Conservation (phyloP, 30 jellyfish, hydroid and myxozoan species). For the Pelagia noctiluca region DNA sequence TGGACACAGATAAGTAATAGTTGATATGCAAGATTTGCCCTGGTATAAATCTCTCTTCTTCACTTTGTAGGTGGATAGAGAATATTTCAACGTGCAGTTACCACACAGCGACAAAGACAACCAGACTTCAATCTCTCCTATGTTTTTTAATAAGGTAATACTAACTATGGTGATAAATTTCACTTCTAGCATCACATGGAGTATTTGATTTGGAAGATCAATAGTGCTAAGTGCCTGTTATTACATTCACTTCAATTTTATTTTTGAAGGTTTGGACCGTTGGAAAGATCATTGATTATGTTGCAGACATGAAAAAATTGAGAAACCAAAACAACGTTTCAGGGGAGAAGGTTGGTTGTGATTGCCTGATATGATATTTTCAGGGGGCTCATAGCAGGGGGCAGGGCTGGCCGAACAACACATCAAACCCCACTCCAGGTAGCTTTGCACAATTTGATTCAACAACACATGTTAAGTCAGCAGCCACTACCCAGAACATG, state of each 20-base stretch:
- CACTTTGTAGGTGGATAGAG: constrained; percentile 50
- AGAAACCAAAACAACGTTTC: constrained; percentile 45
- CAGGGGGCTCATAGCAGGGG: too few species aligned
- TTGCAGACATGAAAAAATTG: constrained; percentile 34
- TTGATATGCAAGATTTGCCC: too few species aligned
- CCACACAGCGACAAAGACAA: neutral
- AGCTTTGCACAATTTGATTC: too few species aligned
- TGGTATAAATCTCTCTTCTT: too few species aligned
- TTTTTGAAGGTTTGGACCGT: constrained; percentile 41
- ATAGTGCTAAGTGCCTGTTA: neutral
- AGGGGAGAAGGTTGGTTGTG: constrained; percentile 61
- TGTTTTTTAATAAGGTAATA: constrained; percentile 64
- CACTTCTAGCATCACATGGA: too few species aligned
- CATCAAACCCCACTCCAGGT: neutral
- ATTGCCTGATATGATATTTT: neutral
- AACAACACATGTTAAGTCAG: too few species aligned
- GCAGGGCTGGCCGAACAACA: constrained; percentile 21
- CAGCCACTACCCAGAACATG: too few species aligned
- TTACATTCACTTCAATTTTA: neutral
- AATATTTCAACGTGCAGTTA: constrained; percentile 40
- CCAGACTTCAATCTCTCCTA: constrained; percentile 13
- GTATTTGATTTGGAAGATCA: too few species aligned
- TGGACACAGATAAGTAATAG: too few species aligned
- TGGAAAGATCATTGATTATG: constrained; percentile 59
- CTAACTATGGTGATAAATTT: too few species aligned